Conservation (phyloP, 2,797 vertebrate genomes). For the Hapalemur alaotrensis region DNA sequence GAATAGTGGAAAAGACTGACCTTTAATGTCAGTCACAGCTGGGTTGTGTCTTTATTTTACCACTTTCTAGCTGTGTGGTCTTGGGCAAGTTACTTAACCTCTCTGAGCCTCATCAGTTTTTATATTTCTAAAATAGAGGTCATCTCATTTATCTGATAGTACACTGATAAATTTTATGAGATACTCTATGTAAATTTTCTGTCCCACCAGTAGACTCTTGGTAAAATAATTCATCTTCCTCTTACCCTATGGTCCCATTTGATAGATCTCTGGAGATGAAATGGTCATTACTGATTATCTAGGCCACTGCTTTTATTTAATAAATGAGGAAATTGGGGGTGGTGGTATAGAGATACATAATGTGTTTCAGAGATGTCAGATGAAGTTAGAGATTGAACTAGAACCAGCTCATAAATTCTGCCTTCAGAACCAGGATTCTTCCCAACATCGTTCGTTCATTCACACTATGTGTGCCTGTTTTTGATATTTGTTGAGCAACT, state of each 20-base stretch:
- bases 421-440: background rate
- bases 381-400: background rate
- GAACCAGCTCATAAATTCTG: background rate
- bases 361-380: background rate
- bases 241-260: background rate
- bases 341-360: background rate
- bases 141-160: background rate
- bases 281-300: background rate
- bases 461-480: background rate
- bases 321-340: background rate
- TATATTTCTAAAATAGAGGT: background rate
- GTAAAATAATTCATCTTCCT: slow-evolving; percentile 10
- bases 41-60: background rate
- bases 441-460: background rate
- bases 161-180: background rate
- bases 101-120: background rate
- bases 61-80: background rate
- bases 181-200: background rate
- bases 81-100: background rate
- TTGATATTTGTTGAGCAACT: background rate
- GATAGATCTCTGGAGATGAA: slow-evolving; percentile 39
- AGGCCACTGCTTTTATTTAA: slow-evolving; percentile 32
- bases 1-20: background rate
- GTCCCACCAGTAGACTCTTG: background rate
- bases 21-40: background rate